phyloP scores from a whole-genome alignment of 2,888 invertebrate species.

The Notocelia uddmanniana region DNA sequence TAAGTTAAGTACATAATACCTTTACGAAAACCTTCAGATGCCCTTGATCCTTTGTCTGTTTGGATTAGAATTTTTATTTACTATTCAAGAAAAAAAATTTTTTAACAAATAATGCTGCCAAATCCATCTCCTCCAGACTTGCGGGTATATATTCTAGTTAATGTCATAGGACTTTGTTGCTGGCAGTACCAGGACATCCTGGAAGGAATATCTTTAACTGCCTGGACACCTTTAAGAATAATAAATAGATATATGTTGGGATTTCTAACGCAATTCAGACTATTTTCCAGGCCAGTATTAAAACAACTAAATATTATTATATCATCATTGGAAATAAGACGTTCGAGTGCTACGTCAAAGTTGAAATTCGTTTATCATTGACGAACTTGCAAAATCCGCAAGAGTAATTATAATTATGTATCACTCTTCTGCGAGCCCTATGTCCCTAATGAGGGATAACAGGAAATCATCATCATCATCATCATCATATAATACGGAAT shows the following conservation, averaged over 20 bases:
- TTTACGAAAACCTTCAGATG: neutral
- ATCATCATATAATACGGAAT: too few relatives aligned
- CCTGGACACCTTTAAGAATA: neutral
- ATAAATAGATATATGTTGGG: neutral
- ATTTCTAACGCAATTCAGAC: neutral
- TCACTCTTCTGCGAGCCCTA: too few relatives aligned
- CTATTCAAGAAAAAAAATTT: too few relatives aligned
- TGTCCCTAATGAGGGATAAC: too few relatives aligned
- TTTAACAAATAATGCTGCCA: too few relatives aligned
- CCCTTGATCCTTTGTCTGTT: neutral
- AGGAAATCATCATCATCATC: too few relatives aligned
- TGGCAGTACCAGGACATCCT: neutral
- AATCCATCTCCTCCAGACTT: neutral
- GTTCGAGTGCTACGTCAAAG: neutral
- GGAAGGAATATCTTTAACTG: too few relatives aligned
- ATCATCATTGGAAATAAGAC: neutral
- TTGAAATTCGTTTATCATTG: neutral
- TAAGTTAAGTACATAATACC: neutral
- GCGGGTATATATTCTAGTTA: too few relatives aligned
- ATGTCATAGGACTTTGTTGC: neutral
- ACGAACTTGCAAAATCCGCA: neutral
- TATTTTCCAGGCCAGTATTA: neutral
- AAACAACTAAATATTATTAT: slow-evolving; percentile 5
- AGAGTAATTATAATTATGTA: too few relatives aligned
- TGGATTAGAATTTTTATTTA: too few relatives aligned